Evolutionary conservation across 2,113 vertebrate species (phyloP), one percentile per base, ranked within the genome.

Genomic region (Rhodinocichla rosea): DNA sequence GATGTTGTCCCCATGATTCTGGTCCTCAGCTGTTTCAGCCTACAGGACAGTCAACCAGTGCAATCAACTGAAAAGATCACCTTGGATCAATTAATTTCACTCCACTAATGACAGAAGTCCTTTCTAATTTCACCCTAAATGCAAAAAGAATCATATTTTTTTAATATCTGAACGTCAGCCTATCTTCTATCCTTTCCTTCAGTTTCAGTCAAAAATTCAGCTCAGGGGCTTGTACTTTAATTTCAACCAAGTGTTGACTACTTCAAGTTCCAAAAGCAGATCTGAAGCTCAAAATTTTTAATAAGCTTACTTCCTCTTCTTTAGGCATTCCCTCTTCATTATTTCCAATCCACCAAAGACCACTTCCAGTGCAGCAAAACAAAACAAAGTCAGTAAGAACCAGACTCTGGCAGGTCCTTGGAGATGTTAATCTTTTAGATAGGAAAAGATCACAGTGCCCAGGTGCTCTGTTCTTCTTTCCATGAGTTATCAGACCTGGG

Each of bases 321-420:
- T 91, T 37, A 69, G 60, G 44, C 16, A 13, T 83, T 88, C 45
- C n/a, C 22, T 90, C 19, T 14, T 69, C 60, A 70, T 14, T 73
- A 83, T 88, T 95, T 88, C 94, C 40, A 68, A 91, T 84, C 69
- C 64, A 81, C 35, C 68, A 71, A 82, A 71, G 76, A 94, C 62
- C 52, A 68, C 35, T 87, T 81, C 32, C 56, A 89, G 59, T 14
- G 32, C 39, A 80, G 37, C 4, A 2, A 93, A 91, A 91, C 49
- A 53, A 86, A 92, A 88, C 26, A 85, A 93, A 79, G 11, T 67
- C 64, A 73, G n/a, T 55, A 83, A 80, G 86, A 79, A 89, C 16
- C 11, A 67, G 37, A 74, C 15, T 59, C 49, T 26, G 33, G 23
- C 16, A 89, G 42, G 39, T 56, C 47, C 47, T 75, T 76, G 52